Conservation (phyloP, 2,797 vertebrate species). For the Silurus lanzhouensis region DNA sequence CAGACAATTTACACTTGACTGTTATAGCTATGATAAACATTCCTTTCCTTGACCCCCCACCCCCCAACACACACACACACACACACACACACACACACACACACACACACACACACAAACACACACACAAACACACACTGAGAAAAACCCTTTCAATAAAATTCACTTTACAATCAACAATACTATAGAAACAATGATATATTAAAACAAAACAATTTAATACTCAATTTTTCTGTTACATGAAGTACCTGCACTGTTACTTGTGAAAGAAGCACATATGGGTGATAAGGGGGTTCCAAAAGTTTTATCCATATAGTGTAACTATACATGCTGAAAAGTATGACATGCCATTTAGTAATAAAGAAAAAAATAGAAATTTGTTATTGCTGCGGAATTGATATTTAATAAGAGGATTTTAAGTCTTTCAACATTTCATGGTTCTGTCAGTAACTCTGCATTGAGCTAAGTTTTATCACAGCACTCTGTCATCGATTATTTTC, state of each 20-base stretch:
- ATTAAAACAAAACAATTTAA: not conserved
- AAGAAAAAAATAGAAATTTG: no score
- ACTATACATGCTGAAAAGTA: not conserved
- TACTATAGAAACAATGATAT: constrained; percentile 7
- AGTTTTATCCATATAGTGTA: not conserved
- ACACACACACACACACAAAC: not conserved
- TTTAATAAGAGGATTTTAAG: not conserved
- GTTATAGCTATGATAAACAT: no score
- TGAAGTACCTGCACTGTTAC: not conserved
- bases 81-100: no score
- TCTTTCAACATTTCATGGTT: not conserved
- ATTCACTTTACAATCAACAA: not conserved
- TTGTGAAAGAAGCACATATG: no score
- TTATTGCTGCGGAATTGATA: not conserved
- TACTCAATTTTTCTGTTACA: not conserved
- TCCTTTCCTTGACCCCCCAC: no score
- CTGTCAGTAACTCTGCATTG: not conserved
- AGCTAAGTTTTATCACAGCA: not conserved
- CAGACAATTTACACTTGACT: no score
- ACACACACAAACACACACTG: not conserved
- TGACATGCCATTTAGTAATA: not conserved
- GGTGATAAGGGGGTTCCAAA: no score
- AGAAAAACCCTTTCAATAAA: not conserved
- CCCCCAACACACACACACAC: no score
- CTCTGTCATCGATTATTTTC: not conserved